These are phyloP conservation scores for Anneissia japonica DNA, from an alignment of 35 echinoderm and acorn worm genomes.

Conservation along the genomic window DNA sequence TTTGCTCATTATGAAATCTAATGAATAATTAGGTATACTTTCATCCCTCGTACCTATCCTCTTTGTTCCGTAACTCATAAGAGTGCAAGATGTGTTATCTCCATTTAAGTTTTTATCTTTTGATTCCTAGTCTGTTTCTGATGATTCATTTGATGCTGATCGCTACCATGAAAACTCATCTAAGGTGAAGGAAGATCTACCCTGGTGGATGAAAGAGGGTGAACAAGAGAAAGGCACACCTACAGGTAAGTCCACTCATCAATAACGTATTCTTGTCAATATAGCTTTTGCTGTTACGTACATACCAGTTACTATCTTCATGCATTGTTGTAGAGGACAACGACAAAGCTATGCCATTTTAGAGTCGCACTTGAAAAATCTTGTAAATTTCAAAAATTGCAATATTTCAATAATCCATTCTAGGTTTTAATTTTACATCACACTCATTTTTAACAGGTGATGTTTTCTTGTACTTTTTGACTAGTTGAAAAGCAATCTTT, in stretches of 20 bases:
- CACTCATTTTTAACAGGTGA: too few relatives aligned
- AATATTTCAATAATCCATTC: not conserved
- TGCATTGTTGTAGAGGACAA: not conserved
- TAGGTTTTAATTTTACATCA: too few relatives aligned
- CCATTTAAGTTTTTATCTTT: not conserved
- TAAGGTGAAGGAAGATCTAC: slow-evolving; percentile 42
- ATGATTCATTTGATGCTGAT: slow-evolving; percentile 69
- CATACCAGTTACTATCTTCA: not conserved
- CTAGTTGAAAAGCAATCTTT: too few relatives aligned
- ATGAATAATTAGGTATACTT: too few relatives aligned
- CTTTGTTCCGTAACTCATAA: not conserved
- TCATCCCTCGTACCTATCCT: too few relatives aligned
- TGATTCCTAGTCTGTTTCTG: slow-evolving; percentile 61
- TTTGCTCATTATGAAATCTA: too few relatives aligned
- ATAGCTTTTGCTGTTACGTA: not conserved
- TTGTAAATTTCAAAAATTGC: not conserved
- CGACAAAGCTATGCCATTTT: not conserved
- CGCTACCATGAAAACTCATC: slow-evolving; percentile 40
- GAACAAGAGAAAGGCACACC: not conserved
- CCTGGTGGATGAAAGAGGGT: slow-evolving; percentile 93
- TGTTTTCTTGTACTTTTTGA: too few relatives aligned
- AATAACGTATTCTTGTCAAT: not conserved
- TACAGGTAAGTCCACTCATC: not conserved
- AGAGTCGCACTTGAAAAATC: not conserved
- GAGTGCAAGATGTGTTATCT: not conserved